Conservation (phyloP, 1,140 invertebrate genomes). For the Radopholus similis region DNA sequence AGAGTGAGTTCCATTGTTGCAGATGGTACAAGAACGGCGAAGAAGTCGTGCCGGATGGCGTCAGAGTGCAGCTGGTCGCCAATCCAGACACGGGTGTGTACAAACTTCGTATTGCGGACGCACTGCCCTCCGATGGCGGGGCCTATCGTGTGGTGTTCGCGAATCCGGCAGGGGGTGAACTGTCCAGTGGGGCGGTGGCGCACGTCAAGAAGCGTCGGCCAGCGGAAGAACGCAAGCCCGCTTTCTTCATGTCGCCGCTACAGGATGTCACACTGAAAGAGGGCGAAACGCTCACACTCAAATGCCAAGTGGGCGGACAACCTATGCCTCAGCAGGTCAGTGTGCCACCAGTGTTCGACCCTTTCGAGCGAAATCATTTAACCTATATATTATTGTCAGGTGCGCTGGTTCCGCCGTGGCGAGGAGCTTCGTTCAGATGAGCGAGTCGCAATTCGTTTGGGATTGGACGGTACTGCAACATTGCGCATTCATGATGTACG, state of each 20-base stretch:
- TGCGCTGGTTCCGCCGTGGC: conserved; percentile 37
- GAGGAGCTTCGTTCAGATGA: conserved; percentile 45
- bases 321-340: conserved; percentile 59
- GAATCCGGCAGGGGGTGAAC: conserved; percentile 54
- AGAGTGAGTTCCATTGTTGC: no score
- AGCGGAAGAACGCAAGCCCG: conserved; percentile 33
- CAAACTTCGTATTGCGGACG: conserved; percentile 40
- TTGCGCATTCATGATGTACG: conserved; percentile 69
- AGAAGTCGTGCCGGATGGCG: conserved; percentile 74
- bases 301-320: conserved; percentile 60
- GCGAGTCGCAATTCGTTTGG: conserved; percentile 69
- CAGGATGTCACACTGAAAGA: conserved; percentile 48
- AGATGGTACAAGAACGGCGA: conserved; percentile 70
- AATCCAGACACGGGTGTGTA: conserved; percentile 50
- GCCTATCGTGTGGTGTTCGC: conserved; percentile 56
- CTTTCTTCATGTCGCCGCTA: conserved; percentile 52
- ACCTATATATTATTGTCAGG: no score
- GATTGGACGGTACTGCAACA: conserved; percentile 74
- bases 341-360: conserved; percentile 35
- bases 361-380: background rate
- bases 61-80: conserved; percentile 54
- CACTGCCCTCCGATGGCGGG: conserved; percentile 46
- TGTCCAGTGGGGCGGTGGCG: conserved; percentile 53
- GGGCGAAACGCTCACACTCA: conserved; percentile 56
- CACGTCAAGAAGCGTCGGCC: conserved; percentile 47